Percentiles rank a stretch among this genome's conserved stretches.
phyloP scores from a whole-genome alignment of 2,797 vertebrate genomes.

The Eulemur albifrons region DNA sequence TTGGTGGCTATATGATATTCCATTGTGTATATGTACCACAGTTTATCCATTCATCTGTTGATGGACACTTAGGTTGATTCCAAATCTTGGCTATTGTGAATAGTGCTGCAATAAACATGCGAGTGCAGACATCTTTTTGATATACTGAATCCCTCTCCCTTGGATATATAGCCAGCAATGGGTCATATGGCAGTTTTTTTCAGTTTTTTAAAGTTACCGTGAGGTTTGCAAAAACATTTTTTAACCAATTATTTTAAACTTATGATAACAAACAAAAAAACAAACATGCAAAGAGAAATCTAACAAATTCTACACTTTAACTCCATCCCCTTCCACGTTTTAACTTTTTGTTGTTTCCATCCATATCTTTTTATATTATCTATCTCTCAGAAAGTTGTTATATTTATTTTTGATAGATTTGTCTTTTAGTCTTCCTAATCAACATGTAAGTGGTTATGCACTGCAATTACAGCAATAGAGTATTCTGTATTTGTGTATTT shows the following conservation, averaged over 20 bases:
- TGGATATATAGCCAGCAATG: not conserved
- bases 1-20: not conserved
- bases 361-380: too few relatives aligned
- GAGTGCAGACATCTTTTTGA: not conserved
- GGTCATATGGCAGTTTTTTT: not conserved
- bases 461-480: too few relatives aligned
- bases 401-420: too few relatives aligned
- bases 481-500: too few relatives aligned
- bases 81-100: not conserved
- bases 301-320: too few relatives aligned
- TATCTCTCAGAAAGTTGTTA: too few relatives aligned
- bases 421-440: too few relatives aligned
- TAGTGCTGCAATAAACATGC: not conserved
- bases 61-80: not conserved
- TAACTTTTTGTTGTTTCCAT: too few relatives aligned
- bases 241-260: not conserved
- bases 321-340: too few relatives aligned
- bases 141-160: not conserved
- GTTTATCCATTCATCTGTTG: not conserved
- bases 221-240: not conserved
- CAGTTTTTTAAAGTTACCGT: not conserved
- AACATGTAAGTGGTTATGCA: too few relatives aligned
- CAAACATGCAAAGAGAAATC: too few relatives aligned
- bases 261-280: not conserved
- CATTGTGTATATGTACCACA: not conserved